Evolutionary conservation across 2,113 vertebrate species (phyloP), one percentile per base, ranked within the genome.

Genomic region (Datnioides undecimradiatus): DNA sequence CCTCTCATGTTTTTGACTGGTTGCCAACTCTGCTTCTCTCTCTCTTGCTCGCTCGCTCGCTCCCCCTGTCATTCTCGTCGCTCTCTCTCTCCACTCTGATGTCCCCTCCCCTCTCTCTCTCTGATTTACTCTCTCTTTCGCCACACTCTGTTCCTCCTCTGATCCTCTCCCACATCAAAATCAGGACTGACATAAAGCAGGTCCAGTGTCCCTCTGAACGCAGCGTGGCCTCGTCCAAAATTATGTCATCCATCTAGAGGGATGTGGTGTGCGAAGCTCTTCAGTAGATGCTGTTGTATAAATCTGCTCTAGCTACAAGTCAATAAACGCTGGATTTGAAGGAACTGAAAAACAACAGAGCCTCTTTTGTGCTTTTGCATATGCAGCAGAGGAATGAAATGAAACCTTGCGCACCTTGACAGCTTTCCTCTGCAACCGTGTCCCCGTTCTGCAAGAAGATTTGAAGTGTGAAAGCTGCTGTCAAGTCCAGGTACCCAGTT

Each of bases 1-100:
- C 87, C 90, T 92, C 90, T 92, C 88, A 88, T 91, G 91, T 92
- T 93, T 91, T 92, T 93, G 92, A 92, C 78, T 36, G 73, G 58
- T 73, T 90, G 88, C 90, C 90, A 92, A 71, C 75, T 81, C 69
- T 36, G 6, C 71, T 68, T 58, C 66, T 65, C 81, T 64, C 77
- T 75, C 58, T 5, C 67, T 36, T 14, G 27, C 59, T 51, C 67
- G 49, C 64, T 68, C 68, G 6, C 58, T 71, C 41, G 23, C 68
- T 54, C 76, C 48, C 51, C 55, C 55, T 48, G 68, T 85, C 74
- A 63, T 48, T 81, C 73, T 80, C 79, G 70, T 66, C 65, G 14
- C 78, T 41, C 66, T 41, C 66, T 60, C 75, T 45, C 76, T 76
- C 79, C 2, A 6, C 72, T n/a, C 63, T 25, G 29, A 59, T 21